Base-by-base conservation (phyloP, 2,797 vertebrate species). In the Peromyscus eremicus region DNA sequence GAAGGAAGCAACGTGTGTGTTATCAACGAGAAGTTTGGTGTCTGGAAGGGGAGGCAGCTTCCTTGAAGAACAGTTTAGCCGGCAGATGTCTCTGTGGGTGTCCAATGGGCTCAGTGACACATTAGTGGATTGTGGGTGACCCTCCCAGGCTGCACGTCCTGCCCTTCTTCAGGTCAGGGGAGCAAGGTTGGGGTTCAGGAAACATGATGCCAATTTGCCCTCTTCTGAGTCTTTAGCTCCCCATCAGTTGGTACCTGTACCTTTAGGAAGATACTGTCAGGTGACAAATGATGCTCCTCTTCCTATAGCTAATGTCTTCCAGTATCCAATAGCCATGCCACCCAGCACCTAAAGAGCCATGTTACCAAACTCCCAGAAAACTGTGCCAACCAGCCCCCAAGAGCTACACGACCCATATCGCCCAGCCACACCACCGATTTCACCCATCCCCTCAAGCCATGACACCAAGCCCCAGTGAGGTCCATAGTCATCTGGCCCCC, bases 151-250 rank as follows among this genome's bases (percentile, higher is more conserved):
- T 52, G 2, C 49, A 29, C 0, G 0, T 14, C 37, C 0, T 13
- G 21, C n/a, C 55, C 40, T 11, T 14, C 73, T 37, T 52, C 27
- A 0, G 6, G n/a, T 64, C 11, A 0, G 4, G 55, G 34, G 12
- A 57, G 37, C n/a, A 29, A n/a, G 1, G 32, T 23, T 12, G 8
- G n/a, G 5, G 14, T 12, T 84, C 32, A 10, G 32, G 52, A 88
- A 82, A 13, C 6, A 5, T 1, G 2, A 19, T n/a, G 2, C 21
- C 55, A 0, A 2, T 9, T 46, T 84, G 70, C 37, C 0, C 1
- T 32, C 40, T 11, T 62, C 25, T 16, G 37, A 1, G 27, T 60
- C 84, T 49, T 16, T 46, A 55, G n/a, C 83, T 85, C 55, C 27
- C 0, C 0, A 0, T 23, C 1, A 49, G 19, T 16, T 55, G 71